Evolutionary conservation across 2,888 invertebrate genomes (phyloP).

Genomic region (Apantesis nais): DNA sequence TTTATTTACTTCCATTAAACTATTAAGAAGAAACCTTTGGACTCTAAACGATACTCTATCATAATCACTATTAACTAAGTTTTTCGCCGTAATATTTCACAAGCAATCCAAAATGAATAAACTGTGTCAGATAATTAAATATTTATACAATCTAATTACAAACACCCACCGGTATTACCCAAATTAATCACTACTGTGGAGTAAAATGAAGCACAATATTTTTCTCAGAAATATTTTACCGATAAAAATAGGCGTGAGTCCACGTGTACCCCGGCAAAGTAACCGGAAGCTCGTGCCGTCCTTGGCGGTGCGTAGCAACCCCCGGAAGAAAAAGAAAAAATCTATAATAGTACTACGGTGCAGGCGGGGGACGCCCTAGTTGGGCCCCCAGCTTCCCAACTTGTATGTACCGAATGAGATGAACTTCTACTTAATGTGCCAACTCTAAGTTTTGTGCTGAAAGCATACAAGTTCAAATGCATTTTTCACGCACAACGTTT

Average conservation of each 20-base stretch:
- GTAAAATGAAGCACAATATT: conserved; percentile 40
- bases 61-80: not conserved
- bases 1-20: not conserved
- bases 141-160: conserved; percentile 24
- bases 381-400: conserved; percentile 44
- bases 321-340: conserved; percentile 71
- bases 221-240: conserved; percentile 46
- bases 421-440: conserved; percentile 36
- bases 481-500: not conserved
- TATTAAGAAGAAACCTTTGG: not conserved
- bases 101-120: not conserved
- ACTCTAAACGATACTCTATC: not conserved
- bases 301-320: conserved; percentile 74
- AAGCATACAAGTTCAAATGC: conserved; percentile 5
- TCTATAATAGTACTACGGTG: conserved; percentile 72
- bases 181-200: conserved; percentile 38
- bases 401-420: conserved; percentile 41
- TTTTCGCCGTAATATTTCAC: not conserved
- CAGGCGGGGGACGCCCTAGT: conserved; percentile 60
- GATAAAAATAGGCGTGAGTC: conserved; percentile 57
- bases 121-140: conserved; percentile 19
- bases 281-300: conserved; percentile 69
- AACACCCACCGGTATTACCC: conserved; percentile 23
- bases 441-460: conserved; percentile 25
- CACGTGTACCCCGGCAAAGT: conserved; percentile 65